Evolutionary conservation across 2,113 vertebrate genomes (phyloP).

Genomic region (Stegastes partitus): DNA sequence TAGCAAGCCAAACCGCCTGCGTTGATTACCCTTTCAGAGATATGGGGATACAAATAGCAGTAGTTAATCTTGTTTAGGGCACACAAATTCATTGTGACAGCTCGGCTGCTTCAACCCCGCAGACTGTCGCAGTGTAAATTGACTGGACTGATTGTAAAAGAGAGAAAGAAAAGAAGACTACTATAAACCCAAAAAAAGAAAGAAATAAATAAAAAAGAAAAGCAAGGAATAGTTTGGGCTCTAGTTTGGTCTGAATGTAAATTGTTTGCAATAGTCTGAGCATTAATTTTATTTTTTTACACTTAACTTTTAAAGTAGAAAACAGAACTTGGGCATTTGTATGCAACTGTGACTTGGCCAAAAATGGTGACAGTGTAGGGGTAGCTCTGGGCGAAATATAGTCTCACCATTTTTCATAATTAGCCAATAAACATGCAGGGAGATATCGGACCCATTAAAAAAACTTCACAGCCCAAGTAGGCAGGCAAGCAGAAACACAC

Average conservation of each 20-base stretch:
- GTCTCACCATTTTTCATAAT: constrained; percentile 80
- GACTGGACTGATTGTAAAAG: constrained; percentile 71
- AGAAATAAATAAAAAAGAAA: not conserved
- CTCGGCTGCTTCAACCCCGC: constrained; percentile 70
- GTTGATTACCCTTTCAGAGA: constrained; percentile 79
- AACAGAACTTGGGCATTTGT: constrained; percentile 55
- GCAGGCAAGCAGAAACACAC: constrained; percentile 3
- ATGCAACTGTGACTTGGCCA: constrained; percentile 51
- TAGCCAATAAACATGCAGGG: constrained; percentile 81
- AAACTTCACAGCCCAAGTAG: constrained; percentile 48
- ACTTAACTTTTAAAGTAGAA: constrained; percentile 49
- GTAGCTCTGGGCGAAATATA: constrained; percentile 65
- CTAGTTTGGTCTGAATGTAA: constrained; percentile 58
- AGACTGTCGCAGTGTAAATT: constrained; percentile 75
- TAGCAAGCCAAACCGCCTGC: constrained; percentile 74
- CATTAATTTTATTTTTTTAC: constrained; percentile 26
- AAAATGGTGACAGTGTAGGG: constrained; percentile 41
- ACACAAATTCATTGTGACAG: constrained; percentile 83
- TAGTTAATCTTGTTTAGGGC: constrained; percentile 86
- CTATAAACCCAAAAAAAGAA: constrained; percentile 14
- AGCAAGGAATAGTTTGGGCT: constrained; percentile 46
- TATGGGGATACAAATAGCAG: constrained; percentile 83
- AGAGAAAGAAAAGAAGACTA: constrained; percentile 54
- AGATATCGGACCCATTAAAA: constrained; percentile 78
- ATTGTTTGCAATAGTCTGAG: constrained; percentile 51